phyloP scores from a whole-genome alignment of 2,797 vertebrate species.

The Lepilemur septentrionalis region DNA sequence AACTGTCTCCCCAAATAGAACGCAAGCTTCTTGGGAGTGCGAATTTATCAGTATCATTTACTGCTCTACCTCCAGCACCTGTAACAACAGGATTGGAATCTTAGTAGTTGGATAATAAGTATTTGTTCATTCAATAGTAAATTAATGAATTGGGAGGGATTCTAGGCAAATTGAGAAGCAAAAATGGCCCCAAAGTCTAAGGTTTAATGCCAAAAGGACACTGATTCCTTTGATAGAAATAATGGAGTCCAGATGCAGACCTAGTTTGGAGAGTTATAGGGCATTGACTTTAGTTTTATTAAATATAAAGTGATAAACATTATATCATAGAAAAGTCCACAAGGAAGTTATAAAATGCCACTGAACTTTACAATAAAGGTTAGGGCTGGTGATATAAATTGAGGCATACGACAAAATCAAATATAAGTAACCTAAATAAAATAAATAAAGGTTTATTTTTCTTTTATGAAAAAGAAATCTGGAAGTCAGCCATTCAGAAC shows the following conservation, averaged over 20 bases:
- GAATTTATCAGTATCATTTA: not conserved
- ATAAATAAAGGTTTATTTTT: not conserved
- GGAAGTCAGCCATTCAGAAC: not conserved
- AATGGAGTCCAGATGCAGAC: not conserved
- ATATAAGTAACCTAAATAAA: not conserved
- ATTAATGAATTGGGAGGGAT: not conserved
- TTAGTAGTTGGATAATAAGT: not conserved
- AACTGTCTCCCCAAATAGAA: not conserved
- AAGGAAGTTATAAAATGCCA: no score
- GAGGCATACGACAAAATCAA: not conserved
- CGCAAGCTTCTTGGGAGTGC: not conserved
- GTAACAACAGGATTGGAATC: not conserved
- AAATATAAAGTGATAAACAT: not conserved
- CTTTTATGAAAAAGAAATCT: not conserved
- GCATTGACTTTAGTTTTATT: not conserved
- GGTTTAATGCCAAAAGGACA: not conserved
- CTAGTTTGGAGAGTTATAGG: not conserved
- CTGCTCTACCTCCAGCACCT: not conserved
- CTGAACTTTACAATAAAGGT: not conserved
- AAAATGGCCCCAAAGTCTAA: not conserved
- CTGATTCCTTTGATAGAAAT: not conserved
- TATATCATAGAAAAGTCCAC: not conserved
- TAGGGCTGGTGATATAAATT: not conserved
- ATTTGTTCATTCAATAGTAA: not conserved
- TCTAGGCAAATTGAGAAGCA: not conserved